phyloP scores from a whole-genome alignment of 2,888 invertebrate genomes.

The Eupithecia vulgata region DNA sequence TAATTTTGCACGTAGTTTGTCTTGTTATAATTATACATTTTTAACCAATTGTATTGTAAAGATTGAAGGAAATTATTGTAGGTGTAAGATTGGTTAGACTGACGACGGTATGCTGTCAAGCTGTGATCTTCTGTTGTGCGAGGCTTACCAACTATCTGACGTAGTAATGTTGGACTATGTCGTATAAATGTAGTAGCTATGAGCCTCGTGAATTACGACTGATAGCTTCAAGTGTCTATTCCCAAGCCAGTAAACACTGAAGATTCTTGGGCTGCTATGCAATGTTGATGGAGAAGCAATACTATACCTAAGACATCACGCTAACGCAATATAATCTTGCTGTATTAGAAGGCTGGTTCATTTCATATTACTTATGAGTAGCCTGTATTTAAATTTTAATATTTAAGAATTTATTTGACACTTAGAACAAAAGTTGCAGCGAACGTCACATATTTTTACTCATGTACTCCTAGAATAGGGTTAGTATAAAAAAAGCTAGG shows the following conservation, averaged over 20 bases:
- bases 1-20: constrained; percentile 35
- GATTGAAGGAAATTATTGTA: constrained; percentile 42
- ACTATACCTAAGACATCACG: background rate
- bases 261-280: background rate
- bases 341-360: constrained; percentile 5
- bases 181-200: background rate
- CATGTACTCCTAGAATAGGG: constrained; percentile 27
- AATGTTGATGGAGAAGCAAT: background rate
- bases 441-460: constrained; percentile 16
- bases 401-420: constrained; percentile 14
- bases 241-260: background rate
- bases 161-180: background rate
- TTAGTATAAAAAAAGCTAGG: background rate
- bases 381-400: constrained; percentile 19
- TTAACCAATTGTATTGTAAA: constrained; percentile 53
- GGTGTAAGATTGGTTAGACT: constrained; percentile 26
- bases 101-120: constrained; percentile 8
- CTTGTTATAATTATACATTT: constrained; percentile 28
- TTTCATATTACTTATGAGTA: constrained; percentile 19
- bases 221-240: background rate
- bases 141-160: background rate
- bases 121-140: constrained; percentile 11
- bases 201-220: constrained; percentile 6
- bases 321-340: background rate
- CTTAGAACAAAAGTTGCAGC: constrained; percentile 25